phyloP scores from a whole-genome alignment of 1,140 invertebrate species.

The Dreissena polymorpha region DNA sequence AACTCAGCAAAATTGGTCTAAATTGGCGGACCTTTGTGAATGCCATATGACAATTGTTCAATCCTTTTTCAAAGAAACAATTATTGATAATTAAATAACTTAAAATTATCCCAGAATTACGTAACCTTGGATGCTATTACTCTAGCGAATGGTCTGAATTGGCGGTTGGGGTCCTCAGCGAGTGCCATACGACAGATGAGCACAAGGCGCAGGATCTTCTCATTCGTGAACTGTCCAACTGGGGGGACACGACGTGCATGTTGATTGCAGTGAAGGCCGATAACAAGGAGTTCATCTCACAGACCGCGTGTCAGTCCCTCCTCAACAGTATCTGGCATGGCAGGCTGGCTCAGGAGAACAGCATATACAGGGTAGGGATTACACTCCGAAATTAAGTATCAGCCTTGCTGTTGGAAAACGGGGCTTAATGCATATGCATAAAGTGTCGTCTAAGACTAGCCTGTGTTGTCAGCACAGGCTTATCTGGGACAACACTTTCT shows the following conservation, averaged over 20 bases:
- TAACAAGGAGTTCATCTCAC: conserved; percentile 78
- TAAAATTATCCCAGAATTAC: too few relatives aligned
- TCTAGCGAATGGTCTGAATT: conserved; percentile 75
- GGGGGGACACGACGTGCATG: conserved; percentile 75
- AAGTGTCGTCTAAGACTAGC: too few relatives aligned
- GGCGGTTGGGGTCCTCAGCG: conserved; percentile 76
- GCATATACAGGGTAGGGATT: conserved; percentile 58
- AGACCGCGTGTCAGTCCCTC: conserved; percentile 77
- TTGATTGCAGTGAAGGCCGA: conserved; percentile 76
- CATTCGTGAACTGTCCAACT: conserved; percentile 70
- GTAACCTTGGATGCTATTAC: conserved; percentile 9
- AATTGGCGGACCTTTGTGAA: too few relatives aligned
- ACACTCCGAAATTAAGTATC: background rate
- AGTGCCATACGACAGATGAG: conserved; percentile 77
- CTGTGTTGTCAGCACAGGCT: too few relatives aligned
- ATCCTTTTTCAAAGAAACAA: too few relatives aligned
- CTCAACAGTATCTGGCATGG: conserved; percentile 79
- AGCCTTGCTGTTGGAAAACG: too few relatives aligned
- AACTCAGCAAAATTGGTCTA: too few relatives aligned
- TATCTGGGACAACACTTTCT: too few relatives aligned
- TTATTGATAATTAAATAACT: too few relatives aligned
- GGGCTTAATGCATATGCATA: too few relatives aligned
- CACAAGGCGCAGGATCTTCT: conserved; percentile 74
- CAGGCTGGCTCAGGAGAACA: conserved; percentile 70
- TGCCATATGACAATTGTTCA: too few relatives aligned